These are phyloP conservation scores for Saguinus imperator DNA, from an alignment of 2,113 vertebrate species.

Conservation along the genomic window DNA sequence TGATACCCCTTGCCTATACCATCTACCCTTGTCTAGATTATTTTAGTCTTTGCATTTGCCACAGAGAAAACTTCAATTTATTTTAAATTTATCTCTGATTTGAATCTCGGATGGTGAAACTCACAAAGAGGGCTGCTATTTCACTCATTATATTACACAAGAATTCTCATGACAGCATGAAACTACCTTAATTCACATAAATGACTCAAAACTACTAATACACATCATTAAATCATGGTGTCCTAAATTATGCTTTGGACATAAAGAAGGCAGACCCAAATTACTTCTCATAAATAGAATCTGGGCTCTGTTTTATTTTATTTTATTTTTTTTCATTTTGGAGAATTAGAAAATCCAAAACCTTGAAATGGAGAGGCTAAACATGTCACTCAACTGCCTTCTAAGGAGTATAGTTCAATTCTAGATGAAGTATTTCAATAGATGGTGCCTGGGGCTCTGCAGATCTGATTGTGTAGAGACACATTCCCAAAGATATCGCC, in stretches of 20 bases:
- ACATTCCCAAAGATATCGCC: neutral
- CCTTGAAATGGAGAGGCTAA: neutral
- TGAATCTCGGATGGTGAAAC: conserved; percentile 10
- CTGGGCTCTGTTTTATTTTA: neutral
- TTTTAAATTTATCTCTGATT: conserved; percentile 24
- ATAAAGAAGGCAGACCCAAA: conserved; percentile 55
- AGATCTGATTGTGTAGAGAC: neutral
- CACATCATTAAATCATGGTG: neutral
- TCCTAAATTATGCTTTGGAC: conserved; percentile 58
- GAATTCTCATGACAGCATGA: conserved; percentile 43
- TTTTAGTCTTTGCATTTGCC: neutral
- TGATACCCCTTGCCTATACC: neutral
- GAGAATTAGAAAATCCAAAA: no score
- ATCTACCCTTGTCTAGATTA: neutral
- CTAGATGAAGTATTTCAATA: neutral
- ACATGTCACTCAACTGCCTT: neutral
- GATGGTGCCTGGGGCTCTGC: neutral
- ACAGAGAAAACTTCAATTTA: neutral
- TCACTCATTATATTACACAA: conserved; percentile 42
- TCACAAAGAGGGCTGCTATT: conserved; percentile 61
- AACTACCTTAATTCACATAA: conserved; percentile 36
- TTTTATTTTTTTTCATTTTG: no score
- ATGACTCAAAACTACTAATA: conserved; percentile 23
- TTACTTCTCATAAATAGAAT: conserved; percentile 63
- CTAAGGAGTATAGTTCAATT: no score